These are phyloP conservation scores for Ellobius talpinus DNA, from an alignment of 2,113 vertebrate genomes.

Conservation along the genomic window DNA sequence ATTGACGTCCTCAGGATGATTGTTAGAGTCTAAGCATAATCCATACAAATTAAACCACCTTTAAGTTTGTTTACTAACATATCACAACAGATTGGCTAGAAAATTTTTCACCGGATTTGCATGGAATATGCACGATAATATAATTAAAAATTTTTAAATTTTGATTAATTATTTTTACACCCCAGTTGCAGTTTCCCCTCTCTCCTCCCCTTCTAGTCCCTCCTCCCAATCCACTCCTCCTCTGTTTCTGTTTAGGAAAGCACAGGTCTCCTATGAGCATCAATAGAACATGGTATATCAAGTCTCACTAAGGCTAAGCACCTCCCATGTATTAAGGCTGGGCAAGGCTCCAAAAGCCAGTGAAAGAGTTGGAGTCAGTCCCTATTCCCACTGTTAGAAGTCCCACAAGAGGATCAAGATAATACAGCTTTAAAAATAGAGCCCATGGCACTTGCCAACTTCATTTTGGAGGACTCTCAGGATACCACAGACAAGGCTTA, in stretches of 20 bases:
- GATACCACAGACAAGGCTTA: neutral
- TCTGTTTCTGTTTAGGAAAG: neutral
- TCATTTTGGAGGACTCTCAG: neutral
- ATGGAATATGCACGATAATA: neutral
- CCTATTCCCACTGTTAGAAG: neutral
- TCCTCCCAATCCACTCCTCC: neutral
- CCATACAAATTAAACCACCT: neutral
- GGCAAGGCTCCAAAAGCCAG: neutral
- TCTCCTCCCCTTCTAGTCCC: neutral
- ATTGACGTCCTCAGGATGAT: neutral
- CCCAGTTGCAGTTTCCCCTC: neutral
- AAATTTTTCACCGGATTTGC: constrained; percentile 11
- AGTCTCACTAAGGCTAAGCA: neutral
- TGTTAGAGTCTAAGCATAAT: neutral
- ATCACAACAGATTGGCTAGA: neutral
- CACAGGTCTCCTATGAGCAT: neutral
- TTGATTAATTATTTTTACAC: neutral
- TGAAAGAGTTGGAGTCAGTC: neutral
- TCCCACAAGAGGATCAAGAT: neutral
- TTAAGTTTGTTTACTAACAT: neutral
- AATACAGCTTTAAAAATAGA: neutral
- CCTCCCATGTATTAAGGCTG: neutral
- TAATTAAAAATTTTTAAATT: neutral
- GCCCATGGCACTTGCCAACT: neutral
- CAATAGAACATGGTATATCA: neutral